Evolutionary conservation across 2,797 vertebrate genomes (phyloP), one percentile per base, ranked within the genome.

Genomic region (Pseudochromis fuscus): DNA sequence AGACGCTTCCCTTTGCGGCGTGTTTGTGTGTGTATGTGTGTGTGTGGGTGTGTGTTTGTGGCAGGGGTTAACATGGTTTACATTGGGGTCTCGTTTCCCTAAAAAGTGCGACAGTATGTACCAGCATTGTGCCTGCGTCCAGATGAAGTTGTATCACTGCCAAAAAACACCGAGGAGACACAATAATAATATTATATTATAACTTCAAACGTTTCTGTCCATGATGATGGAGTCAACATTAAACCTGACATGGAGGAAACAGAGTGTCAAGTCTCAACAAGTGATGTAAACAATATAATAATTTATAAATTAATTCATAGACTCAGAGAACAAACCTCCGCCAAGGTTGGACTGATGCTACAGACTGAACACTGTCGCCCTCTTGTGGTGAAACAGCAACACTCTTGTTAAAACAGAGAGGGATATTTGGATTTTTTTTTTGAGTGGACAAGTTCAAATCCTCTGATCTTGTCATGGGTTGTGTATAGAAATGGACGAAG

Each of bases 21-120:
- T 82, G 57, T 79, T 33, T 66, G 1, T 81, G 33, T n/a, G 65
- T 25, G 28, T 64, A 45, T 57, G 49, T 55, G 42, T 42, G 38
- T 57, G 37, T 49, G 53, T 48, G 31, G 58, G 15, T 57, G 40
- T 64, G 59, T 77, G 51, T 67, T 65, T 55, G 71, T 42, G 42
- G 37, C 7, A 40, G 74, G 82, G 76, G 61, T 67, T 75, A 75
- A 85, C 71, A 88, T 82, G 77, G 84, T 82, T 87, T 84, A 86
- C 71, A 75, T 46, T 73, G 80, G 74, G 85, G 67, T 84, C 88
- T 90, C 71, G 53, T 91, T 91, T 90, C 83, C 86, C 82, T 81
- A 87, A 89, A 92, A 91, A 89, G 90, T 91, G 90, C 78, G 75
- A 87, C 89, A 90, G 83, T 84, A 86, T 88, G 83, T 84, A 87